A percentile compares a stretch with the other conserved stretches of the same genome.
Evolutionary conservation across 2,113 vertebrate genomes (phyloP).

Genomic region (Okapia johnstoni): DNA sequence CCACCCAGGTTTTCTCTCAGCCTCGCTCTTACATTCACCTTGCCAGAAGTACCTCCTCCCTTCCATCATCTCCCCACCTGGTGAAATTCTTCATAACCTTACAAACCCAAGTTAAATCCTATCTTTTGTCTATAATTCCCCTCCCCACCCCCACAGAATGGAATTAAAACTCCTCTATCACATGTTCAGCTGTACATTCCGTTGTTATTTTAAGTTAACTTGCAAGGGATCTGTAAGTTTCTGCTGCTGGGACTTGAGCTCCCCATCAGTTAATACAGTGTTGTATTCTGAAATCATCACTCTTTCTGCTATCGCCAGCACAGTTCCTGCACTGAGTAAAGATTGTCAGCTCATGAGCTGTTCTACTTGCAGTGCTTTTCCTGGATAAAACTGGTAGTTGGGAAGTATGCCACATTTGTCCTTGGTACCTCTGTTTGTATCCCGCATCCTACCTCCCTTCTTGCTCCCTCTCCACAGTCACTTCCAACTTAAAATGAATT

Average conservation of each 20-base stretch:
- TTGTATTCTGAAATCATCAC: background rate
- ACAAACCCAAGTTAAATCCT: background rate
- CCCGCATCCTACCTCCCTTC: background rate
- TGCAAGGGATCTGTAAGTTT: background rate
- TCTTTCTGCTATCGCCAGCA: too few species aligned
- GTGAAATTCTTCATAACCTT: background rate
- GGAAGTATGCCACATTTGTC: background rate
- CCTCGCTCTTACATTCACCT: background rate
- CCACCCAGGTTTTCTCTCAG: too few species aligned
- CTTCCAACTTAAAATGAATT: background rate
- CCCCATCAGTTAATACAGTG: rapidly evolving
- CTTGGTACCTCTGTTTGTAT: background rate
- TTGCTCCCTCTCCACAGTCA: background rate
- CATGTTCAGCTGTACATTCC: rapidly evolving
- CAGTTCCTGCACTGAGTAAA: background rate
- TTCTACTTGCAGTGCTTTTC: background rate
- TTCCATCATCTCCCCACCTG: background rate
- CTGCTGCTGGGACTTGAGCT: background rate
- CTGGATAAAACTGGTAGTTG: background rate
- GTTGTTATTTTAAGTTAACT: background rate
- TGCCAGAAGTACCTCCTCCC: background rate
- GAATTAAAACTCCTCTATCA: background rate
- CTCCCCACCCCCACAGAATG: background rate
- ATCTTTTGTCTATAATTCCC: background rate
- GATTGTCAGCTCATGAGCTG: background rate